Percentiles rank a stretch among this genome's conserved stretches.
phyloP scores from a whole-genome alignment of 2,888 invertebrate species.

The Galerucella nymphaeae region DNA sequence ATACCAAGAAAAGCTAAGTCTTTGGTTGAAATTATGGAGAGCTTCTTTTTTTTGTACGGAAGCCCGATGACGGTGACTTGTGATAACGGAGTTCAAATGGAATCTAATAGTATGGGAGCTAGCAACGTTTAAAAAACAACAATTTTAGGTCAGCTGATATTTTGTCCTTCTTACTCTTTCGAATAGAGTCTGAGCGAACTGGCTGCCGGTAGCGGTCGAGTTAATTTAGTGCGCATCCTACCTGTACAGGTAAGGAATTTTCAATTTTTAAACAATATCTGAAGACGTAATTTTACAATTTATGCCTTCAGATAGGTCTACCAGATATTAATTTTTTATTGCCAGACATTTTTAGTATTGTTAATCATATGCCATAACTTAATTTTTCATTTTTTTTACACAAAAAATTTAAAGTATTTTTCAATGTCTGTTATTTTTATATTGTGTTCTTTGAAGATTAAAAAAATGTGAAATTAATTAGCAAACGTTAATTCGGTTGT shows the following conservation, averaged over 20 bases:
- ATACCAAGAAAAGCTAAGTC: conserved; percentile 36
- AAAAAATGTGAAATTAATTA: too few relatives aligned
- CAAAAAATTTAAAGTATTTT: conserved; percentile 5
- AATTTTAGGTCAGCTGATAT: conserved; percentile 6
- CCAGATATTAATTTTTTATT: conserved; percentile 4
- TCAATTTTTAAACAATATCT: not conserved
- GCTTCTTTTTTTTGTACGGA: too few relatives aligned
- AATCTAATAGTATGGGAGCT: not conserved
- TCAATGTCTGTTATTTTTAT: conserved; percentile 2
- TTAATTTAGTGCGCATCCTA: not conserved
- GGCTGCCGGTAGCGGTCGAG: not conserved
- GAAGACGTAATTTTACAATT: too few relatives aligned
- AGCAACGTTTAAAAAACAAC: not conserved
- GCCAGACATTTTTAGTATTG: conserved; percentile 11
- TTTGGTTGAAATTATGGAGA: too few relatives aligned
- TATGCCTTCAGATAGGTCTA: not conserved
- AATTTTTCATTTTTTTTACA: not conserved
- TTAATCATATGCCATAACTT: not conserved
- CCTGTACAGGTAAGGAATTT: conserved; percentile 12
- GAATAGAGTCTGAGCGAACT: not conserved
- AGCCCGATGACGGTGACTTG: too few relatives aligned
- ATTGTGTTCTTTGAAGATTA: not conserved
- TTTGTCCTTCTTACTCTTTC: conserved; percentile 1
- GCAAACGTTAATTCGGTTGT: too few relatives aligned
- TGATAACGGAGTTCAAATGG: too few relatives aligned